Evolutionary conservation across 2,797 vertebrate species (phyloP).

Genomic region (Falco cherrug): DNA sequence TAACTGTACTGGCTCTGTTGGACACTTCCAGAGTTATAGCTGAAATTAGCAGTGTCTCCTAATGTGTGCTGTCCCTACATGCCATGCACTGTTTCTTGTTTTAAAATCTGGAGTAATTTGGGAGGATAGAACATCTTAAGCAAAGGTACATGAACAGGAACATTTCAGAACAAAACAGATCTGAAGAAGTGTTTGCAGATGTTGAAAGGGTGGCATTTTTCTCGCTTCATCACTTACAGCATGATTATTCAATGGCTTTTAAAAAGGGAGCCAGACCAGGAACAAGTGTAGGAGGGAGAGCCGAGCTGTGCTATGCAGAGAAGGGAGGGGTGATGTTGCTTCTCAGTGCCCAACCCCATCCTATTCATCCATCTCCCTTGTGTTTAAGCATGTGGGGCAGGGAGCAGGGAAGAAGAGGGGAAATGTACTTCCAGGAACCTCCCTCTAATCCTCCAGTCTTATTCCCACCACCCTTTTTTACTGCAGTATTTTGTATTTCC

Average conservation of each 20-base stretch:
- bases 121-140: not conserved
- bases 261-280: not conserved
- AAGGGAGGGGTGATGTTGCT: not conserved
- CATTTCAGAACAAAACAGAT: not conserved
- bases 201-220: not conserved
- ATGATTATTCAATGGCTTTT: not conserved
- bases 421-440: not conserved
- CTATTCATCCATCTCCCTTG: not conserved
- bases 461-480: not conserved
- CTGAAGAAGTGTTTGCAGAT: constrained; percentile 10
- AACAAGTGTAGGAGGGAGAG: not conserved
- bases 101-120: constrained; percentile 2
- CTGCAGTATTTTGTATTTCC: not conserved
- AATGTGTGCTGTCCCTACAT: not conserved
- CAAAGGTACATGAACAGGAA: not conserved
- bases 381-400: not conserved
- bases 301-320: not conserved
- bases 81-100: not conserved
- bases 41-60: not conserved
- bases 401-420: not conserved
- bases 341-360: not conserved
- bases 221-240: constrained; percentile 4
- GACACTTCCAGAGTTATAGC: not conserved
- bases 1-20: not conserved
- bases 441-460: not conserved